Conservation (phyloP, 2,113 vertebrate genomes). For the Hemichromis elongatus region DNA sequence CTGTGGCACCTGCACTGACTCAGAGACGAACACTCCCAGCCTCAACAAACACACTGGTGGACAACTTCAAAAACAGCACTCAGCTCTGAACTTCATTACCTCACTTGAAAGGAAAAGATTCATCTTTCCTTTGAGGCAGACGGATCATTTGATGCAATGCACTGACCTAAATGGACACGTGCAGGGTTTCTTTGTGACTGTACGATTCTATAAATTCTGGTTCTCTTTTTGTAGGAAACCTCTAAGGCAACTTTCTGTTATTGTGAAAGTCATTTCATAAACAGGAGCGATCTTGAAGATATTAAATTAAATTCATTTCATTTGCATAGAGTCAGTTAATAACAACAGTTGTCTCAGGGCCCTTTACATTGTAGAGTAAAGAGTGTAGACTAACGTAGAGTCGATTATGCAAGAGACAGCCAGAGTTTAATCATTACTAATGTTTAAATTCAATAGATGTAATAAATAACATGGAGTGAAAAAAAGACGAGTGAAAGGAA, state of each 20-base stretch:
- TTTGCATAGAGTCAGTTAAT: no score
- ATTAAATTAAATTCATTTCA: no score
- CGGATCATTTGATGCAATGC: conserved; percentile 53
- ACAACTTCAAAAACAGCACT: conserved; percentile 51
- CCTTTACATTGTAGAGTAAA: no score
- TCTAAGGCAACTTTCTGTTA: neutral
- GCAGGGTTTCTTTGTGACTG: neutral
- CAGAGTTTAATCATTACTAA: no score
- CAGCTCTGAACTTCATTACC: conserved; percentile 55
- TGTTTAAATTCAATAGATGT: no score
- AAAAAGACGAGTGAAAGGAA: no score
- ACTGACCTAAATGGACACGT: conserved; percentile 19
- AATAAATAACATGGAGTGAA: no score
- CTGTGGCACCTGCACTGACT: conserved; percentile 14
- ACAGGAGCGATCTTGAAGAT: neutral
- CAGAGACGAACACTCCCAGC: conserved; percentile 28
- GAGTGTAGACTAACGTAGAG: no score
- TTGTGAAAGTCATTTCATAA: neutral
- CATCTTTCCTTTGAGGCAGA: conserved; percentile 20
- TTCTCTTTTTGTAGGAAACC: neutral
- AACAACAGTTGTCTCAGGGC: no score
- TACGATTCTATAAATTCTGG: neutral
- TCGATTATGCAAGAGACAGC: no score
- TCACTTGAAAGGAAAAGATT: conserved; percentile 60
- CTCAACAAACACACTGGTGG: conserved; percentile 49